Base-by-base conservation (phyloP, 1,140 invertebrate genomes). In the Varroa destructor region DNA sequence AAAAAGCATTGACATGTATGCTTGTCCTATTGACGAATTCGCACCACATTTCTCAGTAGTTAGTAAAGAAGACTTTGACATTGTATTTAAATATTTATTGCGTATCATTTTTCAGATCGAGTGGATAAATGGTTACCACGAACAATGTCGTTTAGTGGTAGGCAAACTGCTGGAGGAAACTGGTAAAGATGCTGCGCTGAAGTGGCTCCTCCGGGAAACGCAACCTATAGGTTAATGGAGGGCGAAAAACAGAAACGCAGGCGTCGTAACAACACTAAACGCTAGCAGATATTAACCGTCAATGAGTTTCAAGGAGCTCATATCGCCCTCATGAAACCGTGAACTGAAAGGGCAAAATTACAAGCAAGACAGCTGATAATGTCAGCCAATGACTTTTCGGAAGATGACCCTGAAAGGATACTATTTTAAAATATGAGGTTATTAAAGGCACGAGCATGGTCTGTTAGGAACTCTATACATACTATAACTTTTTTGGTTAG, bases 51-150 rank as follows among this genome's bases (percentile, higher is more conserved):
- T 25, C 25, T 25, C 25, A 25, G 25, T 25, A n/a, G 1, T 37
- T 73, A 71, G 25, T 25, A 25, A 25, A 25, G 25, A 25, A 25
- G 3, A 8, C 8, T 51, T 3, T 51, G 46, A 51, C 4, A 51
- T 51, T 25, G 71, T 14, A 58, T 46, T 73, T 55, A 73, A 57
- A 54, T 72, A 43, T 42, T 46, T 71, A 46, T 71, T 72, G 72
- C 70, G 58, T 70, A 74, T 61, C 71, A 72, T 75, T 71, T 77
- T 79, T 40, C 80, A 87, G 85, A 83, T 89, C 42, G 78, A 83
- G 42, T 86, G 87, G 80, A 75, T 94, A 54, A 89, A 94, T 77
- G 79, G 82, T 25, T 94, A 93, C 78, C 90, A 94, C 79, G 78
- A 81, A 4, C 79, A 83, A 73, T 88, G 88, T 71, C 81, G 86